These are phyloP conservation scores for Mythimna ferrago DNA, from an alignment of 2,888 invertebrate genomes.

Conservation along the genomic window DNA sequence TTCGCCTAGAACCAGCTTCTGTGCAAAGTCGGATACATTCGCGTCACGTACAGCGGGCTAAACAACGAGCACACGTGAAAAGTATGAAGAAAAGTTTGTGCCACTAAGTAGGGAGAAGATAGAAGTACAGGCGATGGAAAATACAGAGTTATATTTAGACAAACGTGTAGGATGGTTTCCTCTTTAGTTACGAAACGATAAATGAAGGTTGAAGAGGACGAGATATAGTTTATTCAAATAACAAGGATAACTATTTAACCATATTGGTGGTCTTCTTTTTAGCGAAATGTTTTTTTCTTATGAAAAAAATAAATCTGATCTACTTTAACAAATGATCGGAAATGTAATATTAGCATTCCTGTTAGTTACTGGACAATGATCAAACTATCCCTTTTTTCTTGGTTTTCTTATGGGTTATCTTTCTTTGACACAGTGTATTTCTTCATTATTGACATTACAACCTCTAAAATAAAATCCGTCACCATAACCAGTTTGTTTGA, in stretches of 20 bases:
- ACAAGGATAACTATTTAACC: neutral
- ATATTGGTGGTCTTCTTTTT: neutral
- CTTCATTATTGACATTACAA: neutral
- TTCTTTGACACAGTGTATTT: neutral
- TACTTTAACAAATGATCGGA: too few species aligned
- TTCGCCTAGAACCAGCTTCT: conserved; percentile 38
- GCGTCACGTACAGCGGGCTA: conserved; percentile 62
- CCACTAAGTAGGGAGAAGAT: neutral
- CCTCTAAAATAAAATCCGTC: neutral
- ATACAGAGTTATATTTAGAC: neutral
- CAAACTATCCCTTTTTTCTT: neutral
- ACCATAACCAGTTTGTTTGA: neutral
- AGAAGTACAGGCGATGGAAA: conserved; percentile 35
- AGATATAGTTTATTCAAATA: conserved; percentile 9
- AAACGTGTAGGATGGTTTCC: neutral
- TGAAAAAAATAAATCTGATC: neutral
- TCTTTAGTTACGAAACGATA: neutral
- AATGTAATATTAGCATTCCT: too few species aligned
- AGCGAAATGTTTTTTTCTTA: neutral
- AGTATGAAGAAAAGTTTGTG: conserved; percentile 56
- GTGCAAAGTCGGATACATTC: conserved; percentile 52
- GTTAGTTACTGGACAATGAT: too few species aligned
- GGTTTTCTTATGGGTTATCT: too few species aligned
- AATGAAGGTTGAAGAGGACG: neutral
- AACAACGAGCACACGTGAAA: conserved; percentile 64